phyloP scores from a whole-genome alignment of 92 coral and sea anemone genomes.

The Zoanthus solanderi region DNA sequence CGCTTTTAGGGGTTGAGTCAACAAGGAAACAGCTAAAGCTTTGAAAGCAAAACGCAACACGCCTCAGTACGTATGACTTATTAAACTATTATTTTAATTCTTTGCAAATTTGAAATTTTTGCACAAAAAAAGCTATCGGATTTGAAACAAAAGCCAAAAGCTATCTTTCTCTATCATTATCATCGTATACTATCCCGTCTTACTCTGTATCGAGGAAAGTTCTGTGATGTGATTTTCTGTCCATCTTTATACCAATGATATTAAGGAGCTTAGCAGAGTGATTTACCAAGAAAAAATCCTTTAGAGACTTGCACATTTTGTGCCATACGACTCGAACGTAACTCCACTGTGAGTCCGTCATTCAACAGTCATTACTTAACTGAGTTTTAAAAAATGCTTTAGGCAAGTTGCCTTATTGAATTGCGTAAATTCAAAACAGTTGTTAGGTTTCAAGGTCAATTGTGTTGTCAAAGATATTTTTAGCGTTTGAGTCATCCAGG shows the following conservation, averaged over 20 bases:
- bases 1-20: neutral
- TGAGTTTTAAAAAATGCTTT: too few species aligned
- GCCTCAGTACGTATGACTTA: neutral
- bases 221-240: neutral
- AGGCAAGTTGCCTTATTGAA: too few species aligned
- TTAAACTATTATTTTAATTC: neutral
- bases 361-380: too few species aligned
- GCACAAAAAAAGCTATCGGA: neutral
- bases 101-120: neutral
- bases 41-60: neutral
- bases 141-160: neutral
- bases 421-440: too few species aligned
- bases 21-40: neutral
- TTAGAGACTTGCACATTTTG: neutral
- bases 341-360: too few species aligned
- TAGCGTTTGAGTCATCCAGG: too few species aligned
- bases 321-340: too few species aligned
- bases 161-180: neutral
- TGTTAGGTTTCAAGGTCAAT: too few species aligned
- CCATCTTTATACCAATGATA: conserved; percentile 23
- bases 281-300: neutral
- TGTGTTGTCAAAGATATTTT: too few species aligned
- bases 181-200: too few species aligned
- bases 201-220: conserved; percentile 39
- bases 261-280: neutral